These are phyloP conservation scores for Drosophila bipectinata DNA, from an alignment of 1,140 invertebrate genomes.

Conservation along the genomic window DNA sequence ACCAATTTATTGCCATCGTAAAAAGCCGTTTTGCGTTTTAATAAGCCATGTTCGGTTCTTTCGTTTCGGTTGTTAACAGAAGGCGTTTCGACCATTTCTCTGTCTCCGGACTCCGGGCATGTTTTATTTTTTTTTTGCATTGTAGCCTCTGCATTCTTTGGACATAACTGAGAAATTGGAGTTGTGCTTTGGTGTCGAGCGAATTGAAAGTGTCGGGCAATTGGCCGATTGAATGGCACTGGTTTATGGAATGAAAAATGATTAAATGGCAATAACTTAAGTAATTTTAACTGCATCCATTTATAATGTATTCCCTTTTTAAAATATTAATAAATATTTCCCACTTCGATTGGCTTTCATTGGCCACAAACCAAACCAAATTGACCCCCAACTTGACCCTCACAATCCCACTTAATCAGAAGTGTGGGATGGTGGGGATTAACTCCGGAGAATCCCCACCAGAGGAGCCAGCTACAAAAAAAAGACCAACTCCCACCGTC, in stretches of 20 bases:
- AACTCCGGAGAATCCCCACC: neutral
- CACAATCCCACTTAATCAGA: slow-evolving; percentile 21
- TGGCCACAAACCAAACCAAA: slow-evolving; percentile 13
- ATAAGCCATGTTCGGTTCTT: slow-evolving; percentile 77
- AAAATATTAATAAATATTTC: slow-evolving; percentile 5
- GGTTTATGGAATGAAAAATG: slow-evolving; percentile 42
- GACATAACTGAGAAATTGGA: slow-evolving; percentile 48
- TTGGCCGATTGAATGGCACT: slow-evolving; percentile 66
- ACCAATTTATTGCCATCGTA: slow-evolving; percentile 79
- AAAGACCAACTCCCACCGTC: slow-evolving; percentile 16
- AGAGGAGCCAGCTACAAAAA: neutral
- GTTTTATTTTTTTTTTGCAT: slow-evolving; percentile 8
- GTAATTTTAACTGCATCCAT: neutral
- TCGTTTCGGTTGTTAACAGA: slow-evolving; percentile 61
- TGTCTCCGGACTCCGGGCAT: neutral
- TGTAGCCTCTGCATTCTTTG: slow-evolving; percentile 43
- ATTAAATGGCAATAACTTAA: neutral
- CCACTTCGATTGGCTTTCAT: slow-evolving; percentile 6
- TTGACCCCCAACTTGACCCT: slow-evolving; percentile 31
- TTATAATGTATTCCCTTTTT: neutral
- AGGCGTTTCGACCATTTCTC: slow-evolving; percentile 64
- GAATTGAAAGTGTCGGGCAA: slow-evolving; percentile 39
- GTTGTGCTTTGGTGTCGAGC: slow-evolving; percentile 23
- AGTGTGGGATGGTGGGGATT: slow-evolving; percentile 1
- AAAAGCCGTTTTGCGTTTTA: slow-evolving; percentile 82